Evolutionary conservation across 1,140 invertebrate species (phyloP).

Genomic region (Micrasema longulum): DNA sequence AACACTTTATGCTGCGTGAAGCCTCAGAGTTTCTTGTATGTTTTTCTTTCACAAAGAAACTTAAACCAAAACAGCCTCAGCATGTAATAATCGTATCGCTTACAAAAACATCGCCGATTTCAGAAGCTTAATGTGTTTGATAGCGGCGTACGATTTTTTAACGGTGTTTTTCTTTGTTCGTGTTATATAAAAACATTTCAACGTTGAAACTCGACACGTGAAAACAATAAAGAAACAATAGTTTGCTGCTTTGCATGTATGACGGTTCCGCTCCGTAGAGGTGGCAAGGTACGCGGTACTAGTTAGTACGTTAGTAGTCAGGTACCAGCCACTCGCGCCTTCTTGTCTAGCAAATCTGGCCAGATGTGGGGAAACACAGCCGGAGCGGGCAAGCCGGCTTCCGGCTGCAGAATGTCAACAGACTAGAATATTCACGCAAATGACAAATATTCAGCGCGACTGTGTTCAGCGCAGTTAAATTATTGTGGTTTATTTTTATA

Average conservation of each 20-base stretch:
- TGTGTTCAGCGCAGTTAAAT: no score
- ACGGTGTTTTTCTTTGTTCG: conserved; percentile 20
- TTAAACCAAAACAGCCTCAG: no score
- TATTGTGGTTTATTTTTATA: no score
- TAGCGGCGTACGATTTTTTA: not conserved
- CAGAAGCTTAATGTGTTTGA: not conserved
- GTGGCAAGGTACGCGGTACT: not conserved
- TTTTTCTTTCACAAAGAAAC: no score
- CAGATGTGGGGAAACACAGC: no score
- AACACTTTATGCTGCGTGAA: no score
- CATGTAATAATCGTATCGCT: no score
- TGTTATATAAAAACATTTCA: conserved; percentile 10
- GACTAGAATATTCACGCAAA: no score
- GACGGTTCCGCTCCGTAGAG: conserved; percentile 18
- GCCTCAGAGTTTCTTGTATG: no score
- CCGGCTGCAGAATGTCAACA: no score
- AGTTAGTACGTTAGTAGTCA: not conserved
- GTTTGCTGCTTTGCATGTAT: conserved; percentile 13
- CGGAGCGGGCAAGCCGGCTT: no score
- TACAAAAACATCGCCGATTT: conserved; percentile 1
- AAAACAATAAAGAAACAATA: conserved; percentile 17
- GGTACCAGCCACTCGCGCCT: conserved; percentile 14
- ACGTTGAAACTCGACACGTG: conserved; percentile 27
- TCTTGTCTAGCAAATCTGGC: not conserved
- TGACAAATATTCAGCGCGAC: no score